Percentiles rank a stretch among this genome's conserved stretches.
These are phyloP conservation scores for Plecturocebus donacophilus DNA, from an alignment of 2,113 vertebrate species.

Conservation along the genomic window DNA sequence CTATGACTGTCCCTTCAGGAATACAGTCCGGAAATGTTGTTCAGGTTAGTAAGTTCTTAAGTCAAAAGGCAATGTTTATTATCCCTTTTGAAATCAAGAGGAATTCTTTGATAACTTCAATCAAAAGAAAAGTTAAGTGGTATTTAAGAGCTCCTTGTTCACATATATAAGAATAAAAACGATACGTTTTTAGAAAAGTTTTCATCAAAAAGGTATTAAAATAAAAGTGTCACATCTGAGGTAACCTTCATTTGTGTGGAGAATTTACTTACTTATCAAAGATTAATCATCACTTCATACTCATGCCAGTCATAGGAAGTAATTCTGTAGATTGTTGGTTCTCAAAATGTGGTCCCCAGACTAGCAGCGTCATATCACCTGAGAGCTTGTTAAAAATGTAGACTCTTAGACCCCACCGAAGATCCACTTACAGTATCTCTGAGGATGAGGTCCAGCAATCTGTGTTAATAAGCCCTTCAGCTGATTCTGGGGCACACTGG, in stretches of 20 bases:
- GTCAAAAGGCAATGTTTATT: neutral
- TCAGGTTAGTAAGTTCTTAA: neutral
- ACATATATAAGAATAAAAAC: neutral
- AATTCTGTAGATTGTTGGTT: neutral
- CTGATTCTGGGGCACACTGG: neutral
- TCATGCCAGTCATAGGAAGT: neutral
- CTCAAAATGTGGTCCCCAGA: neutral
- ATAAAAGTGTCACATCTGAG: neutral
- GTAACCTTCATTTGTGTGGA: neutral
- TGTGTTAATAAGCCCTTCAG: neutral
- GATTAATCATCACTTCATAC: neutral
- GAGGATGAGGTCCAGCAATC: rapidly evolving
- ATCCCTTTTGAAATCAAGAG: neutral
- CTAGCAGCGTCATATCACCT: neutral
- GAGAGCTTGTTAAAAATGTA: neutral
- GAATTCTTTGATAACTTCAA: neutral
- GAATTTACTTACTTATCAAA: neutral
- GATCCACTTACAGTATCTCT: neutral
- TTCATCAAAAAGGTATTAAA: slow-evolving; percentile 6
- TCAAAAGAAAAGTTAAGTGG: neutral
- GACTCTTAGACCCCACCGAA: neutral
- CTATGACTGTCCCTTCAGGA: neutral
- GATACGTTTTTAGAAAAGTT: neutral
- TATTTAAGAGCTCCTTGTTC: neutral
- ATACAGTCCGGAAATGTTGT: neutral